phyloP scores from a whole-genome alignment of 2,113 vertebrate genomes.

The Proteles cristata region DNA sequence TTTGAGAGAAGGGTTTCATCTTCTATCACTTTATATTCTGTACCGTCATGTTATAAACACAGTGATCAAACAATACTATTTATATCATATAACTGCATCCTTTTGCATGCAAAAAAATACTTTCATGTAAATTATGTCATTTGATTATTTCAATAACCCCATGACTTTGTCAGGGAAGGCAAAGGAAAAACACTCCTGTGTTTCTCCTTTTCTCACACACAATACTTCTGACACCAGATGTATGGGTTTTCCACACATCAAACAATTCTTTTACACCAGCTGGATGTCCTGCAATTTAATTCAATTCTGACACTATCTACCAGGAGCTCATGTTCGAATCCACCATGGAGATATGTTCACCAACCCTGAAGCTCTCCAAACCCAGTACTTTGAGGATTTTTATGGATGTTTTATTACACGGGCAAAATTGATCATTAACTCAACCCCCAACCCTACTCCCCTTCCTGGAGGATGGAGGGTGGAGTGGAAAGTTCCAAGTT shows the following conservation, averaged over 20 bases:
- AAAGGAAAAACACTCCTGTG: neutral
- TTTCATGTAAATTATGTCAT: neutral
- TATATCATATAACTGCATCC: neutral
- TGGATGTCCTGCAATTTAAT: neutral
- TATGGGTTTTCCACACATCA: neutral
- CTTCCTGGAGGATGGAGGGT: neutral
- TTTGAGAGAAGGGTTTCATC: neutral
- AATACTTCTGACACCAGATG: neutral
- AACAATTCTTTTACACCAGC: neutral
- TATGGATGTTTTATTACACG: neutral
- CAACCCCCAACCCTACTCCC: neutral
- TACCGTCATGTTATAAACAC: neutral
- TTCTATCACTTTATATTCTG: neutral
- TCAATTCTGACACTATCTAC: neutral
- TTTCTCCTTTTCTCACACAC: neutral
- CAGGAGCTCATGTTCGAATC: neutral
- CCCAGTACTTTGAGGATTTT: neutral
- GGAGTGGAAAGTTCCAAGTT: neutral
- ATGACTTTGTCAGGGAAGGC: neutral
- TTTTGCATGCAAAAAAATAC: neutral
- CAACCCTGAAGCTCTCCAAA: neutral
- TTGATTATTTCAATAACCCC: neutral
- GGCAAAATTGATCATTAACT: neutral
- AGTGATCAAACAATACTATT: neutral
- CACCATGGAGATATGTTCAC: neutral